phyloP scores from a whole-genome alignment of 2,113 vertebrate species.

The Syngnathus scovelli region DNA sequence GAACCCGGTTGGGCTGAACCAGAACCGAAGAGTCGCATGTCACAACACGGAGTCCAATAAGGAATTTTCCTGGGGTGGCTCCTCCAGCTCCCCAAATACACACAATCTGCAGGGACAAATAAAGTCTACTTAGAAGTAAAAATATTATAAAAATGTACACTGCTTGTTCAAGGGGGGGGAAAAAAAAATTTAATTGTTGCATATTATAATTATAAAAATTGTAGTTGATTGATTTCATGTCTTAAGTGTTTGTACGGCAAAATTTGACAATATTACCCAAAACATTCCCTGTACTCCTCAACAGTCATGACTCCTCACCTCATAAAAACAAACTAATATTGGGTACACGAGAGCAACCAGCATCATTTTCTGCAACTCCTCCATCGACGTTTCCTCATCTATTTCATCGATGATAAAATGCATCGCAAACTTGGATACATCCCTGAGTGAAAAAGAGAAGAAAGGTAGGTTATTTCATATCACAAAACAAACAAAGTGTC shows the following conservation, averaged over 20 bases:
- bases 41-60: slow-evolving; percentile 90
- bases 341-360: slow-evolving; percentile 93
- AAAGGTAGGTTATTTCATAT: background rate
- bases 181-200: no score
- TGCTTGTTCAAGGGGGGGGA: background rate
- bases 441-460: slow-evolving; percentile 65
- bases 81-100: slow-evolving; percentile 98
- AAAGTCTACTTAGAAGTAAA: background rate
- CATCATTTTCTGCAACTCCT: slow-evolving; percentile 99
- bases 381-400: slow-evolving; percentile 96
- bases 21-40: slow-evolving; percentile 91
- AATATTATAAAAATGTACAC: background rate
- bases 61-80: slow-evolving; percentile 94
- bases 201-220: no score
- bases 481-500: background rate
- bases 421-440: slow-evolving; percentile 97
- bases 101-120: slow-evolving; percentile 75
- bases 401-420: slow-evolving; percentile 99
- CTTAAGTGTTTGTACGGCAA: no score
- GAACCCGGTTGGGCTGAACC: slow-evolving; percentile 87
- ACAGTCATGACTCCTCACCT: slow-evolving; percentile 71
- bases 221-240: no score
- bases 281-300: no score
- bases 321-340: slow-evolving; percentile 94
- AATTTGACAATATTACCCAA: no score